Conservation (phyloP, 2,113 vertebrate species). For the Eurystomus gularis region DNA sequence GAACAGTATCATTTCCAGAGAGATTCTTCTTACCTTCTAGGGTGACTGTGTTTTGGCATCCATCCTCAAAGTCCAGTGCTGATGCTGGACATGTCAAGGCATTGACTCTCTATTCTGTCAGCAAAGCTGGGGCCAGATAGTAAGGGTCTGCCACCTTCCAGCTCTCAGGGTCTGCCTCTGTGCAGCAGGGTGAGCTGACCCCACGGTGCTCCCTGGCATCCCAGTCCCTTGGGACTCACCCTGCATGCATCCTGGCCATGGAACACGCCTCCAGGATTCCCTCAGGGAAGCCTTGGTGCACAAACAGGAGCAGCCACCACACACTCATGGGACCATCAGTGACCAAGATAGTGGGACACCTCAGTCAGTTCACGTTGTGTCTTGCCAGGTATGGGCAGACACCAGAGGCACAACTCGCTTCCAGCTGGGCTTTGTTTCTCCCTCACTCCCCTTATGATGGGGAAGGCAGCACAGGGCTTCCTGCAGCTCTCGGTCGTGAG, state of each 20-base stretch:
- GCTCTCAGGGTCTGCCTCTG: rapidly evolving
- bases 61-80: background rate
- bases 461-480: background rate
- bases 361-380: background rate
- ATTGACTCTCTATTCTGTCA: rapidly evolving
- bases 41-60: background rate
- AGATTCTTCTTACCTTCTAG: background rate
- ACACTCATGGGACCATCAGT: rapidly evolving
- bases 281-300: background rate
- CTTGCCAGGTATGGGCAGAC: background rate
- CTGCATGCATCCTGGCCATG: rapidly evolving
- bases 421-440: background rate
- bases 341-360: rapidly evolving
- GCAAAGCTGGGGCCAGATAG: rapidly evolving
- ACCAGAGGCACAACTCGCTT: background rate
- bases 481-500: rapidly evolving
- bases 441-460: rapidly evolving
- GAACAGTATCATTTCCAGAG: background rate
- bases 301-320: no score
- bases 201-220: background rate
- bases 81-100: background rate
- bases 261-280: background rate
- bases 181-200: background rate
- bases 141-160: background rate
- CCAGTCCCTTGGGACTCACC: background rate